Base-by-base conservation (phyloP, 2,888 invertebrate genomes). In the Bugula neritina region DNA sequence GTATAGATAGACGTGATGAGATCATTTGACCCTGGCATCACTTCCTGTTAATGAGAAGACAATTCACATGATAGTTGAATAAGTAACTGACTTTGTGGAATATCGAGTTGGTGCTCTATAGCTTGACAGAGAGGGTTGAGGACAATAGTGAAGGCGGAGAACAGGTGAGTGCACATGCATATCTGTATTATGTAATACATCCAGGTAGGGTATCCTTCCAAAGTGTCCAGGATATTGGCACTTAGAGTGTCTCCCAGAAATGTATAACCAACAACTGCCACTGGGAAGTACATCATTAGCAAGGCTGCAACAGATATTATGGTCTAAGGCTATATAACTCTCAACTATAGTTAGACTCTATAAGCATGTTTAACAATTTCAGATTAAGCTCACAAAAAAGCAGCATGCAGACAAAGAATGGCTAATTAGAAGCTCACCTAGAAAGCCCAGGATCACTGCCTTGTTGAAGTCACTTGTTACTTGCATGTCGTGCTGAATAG, bases 401-500 rank as follows among this genome's bases (percentile, higher is more conserved):
- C n/a, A n/a, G n/a, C n/a, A n/a, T n/a, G n/a, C n/a, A n/a, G n/a
- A n/a, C n/a, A n/a, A n/a, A n/a, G n/a, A n/a, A n/a, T n/a, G n/a
- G n/a, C n/a, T n/a, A n/a, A n/a, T n/a, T n/a, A n/a, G n/a, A n/a
- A n/a, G n/a, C n/a, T 84, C 82, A 90, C 90, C 88, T 34, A 84
- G 72, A 82, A 92, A 92, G 13, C 90, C 91, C 17, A 88, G 85
- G 0, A 90, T 77, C 0, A 93, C 89, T 0, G 92, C 91, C 78
- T 87, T 86, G 76, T 89, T 88, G 75, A 94, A 89, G 78, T 90
- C 88, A 0, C 87, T 85, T 75, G 91, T 91, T 74, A 91, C 88
- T 74, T 88, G 88, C 94, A 95, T 95, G 82, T 95, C 94, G 75
- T 93, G 91, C 85, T 94, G 94, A 71, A 95, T 90, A 0, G 94